Evolutionary conservation across 2,797 vertebrate genomes (phyloP), one percentile per base, ranked within the genome.

Genomic region (Trematomus bernacchii): DNA sequence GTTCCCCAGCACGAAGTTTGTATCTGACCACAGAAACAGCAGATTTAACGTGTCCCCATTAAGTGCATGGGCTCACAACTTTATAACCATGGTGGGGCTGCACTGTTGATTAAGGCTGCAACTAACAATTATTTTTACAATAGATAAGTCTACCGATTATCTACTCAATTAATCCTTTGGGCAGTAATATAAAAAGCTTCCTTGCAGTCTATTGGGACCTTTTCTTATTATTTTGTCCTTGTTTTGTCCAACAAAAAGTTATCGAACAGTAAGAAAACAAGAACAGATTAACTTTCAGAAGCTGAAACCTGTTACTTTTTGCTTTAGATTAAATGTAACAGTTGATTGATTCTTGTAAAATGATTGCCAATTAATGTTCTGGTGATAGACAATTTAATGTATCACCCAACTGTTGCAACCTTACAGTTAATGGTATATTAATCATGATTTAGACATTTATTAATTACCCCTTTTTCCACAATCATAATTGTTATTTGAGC

Each of bases 1-100:
- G 77, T 99, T 99, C 54, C 98, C 98, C 96, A 99, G 90, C 71
- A 99, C 97, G 86, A 99, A 99, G 88, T 98, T 99, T 33, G 97
- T 98, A 88, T 99, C 98, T 99, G 96, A 44, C 2, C 57, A 73
- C 47, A 73, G 59, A 64, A n/a, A 54, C 7, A 59, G 7, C 0
- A 27, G 4, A 44, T 77, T 54, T 2, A 23, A 0, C 10, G 11
- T 0, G 8, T 37, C 18, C 14, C 8, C 2, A 1, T 3, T 0
- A 27, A 14, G 21, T 0, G 33, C 27, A 0, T 27, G 27, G 27
- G 27, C 4, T 27, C 27, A 27, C 27, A 27, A 5, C 27, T 5
- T 18, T 7, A 9, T 4, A 13, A 30, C 44, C 16, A 1, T 7
- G 37, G 37, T 4, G 2, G 27, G 23, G 7, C 69, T n/a, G 42